Conservation (phyloP, 2,888 invertebrate species). For the Phengaris arion region DNA sequence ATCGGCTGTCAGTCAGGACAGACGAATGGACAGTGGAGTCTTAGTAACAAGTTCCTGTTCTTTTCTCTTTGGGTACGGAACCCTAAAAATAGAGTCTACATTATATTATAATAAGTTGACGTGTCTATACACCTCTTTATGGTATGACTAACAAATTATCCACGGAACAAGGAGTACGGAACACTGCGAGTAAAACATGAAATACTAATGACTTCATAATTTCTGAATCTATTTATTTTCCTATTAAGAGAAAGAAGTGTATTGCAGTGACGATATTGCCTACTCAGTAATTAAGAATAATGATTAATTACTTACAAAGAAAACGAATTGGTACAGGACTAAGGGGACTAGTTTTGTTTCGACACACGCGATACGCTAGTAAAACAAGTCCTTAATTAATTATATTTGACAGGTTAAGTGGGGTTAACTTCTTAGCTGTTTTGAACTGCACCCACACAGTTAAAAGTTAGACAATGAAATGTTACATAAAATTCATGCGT, state of each 20-base stretch:
- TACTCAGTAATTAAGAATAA: neutral
- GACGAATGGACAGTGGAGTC: too few relatives aligned
- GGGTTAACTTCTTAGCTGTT: neutral
- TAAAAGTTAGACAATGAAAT: neutral
- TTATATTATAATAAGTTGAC: too few relatives aligned
- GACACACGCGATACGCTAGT: slow-evolving; percentile 15
- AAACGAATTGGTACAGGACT: neutral
- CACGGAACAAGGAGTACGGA: too few relatives aligned
- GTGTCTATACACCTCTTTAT: too few relatives aligned
- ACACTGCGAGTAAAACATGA: neutral
- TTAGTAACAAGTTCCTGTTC: too few relatives aligned
- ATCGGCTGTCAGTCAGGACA: too few relatives aligned
- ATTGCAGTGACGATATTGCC: neutral
- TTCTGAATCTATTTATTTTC: neutral
- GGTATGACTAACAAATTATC: too few relatives aligned
- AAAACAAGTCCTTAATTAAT: slow-evolving; percentile 2
- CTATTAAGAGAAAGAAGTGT: neutral
- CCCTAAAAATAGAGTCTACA: too few relatives aligned
- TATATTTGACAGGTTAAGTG: slow-evolving; percentile 10
- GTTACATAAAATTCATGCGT: too few relatives aligned
- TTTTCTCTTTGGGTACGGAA: too few relatives aligned
- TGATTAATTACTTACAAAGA: slow-evolving; percentile 2
- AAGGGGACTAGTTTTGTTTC: neutral
- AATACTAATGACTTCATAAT: neutral
- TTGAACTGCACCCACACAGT: neutral